Evolutionary conservation across 2,113 vertebrate species (phyloP).

Genomic region (Crocuta crocuta): DNA sequence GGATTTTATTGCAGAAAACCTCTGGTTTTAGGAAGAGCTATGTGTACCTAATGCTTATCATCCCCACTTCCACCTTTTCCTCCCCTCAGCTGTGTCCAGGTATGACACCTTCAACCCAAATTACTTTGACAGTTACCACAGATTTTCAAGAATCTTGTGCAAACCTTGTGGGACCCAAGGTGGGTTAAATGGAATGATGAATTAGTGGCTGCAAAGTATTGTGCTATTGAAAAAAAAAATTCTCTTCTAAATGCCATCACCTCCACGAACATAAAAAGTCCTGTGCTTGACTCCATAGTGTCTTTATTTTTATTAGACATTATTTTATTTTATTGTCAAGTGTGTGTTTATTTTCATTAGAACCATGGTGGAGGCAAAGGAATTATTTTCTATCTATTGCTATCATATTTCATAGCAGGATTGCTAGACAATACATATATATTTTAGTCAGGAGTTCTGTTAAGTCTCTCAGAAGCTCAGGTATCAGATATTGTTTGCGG

Average conservation of each 20-base stretch:
- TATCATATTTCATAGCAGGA: background rate
- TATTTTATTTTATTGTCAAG: no score
- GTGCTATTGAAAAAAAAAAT: background rate
- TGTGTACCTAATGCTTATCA: background rate
- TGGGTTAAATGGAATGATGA: background rate
- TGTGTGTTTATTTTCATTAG: background rate
- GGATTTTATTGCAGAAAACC: background rate
- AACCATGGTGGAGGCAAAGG: background rate
- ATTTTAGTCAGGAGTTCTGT: background rate
- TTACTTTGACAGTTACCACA: slow-evolving; percentile 22
- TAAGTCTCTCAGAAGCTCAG: background rate
- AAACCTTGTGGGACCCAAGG: background rate
- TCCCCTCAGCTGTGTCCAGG: background rate
- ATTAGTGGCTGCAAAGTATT: background rate
- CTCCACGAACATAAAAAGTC: background rate
- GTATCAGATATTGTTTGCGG: background rate
- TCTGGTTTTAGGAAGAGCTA: slow-evolving; percentile 27
- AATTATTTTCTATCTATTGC: background rate
- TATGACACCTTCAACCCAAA: slow-evolving; percentile 1
- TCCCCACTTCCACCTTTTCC: background rate
- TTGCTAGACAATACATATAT: background rate
- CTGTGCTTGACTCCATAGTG: background rate
- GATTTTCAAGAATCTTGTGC: slow-evolving; percentile 1
- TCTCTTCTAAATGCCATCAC: background rate
- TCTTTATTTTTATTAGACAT: background rate